phyloP scores from a whole-genome alignment of 2,888 invertebrate species.

The Gari tellinella region DNA sequence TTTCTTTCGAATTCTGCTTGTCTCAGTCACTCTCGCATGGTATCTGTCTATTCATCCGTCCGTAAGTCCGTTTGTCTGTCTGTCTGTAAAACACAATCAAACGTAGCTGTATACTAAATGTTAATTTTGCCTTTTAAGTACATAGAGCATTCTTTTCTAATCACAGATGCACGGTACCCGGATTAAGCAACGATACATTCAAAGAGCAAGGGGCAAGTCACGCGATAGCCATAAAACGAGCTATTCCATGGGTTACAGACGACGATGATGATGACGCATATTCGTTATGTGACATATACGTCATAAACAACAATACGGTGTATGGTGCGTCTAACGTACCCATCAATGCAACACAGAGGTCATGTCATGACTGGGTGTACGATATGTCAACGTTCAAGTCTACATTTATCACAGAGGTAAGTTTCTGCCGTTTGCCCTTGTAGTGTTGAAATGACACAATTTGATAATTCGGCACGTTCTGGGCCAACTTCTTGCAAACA shows the following conservation, averaged over 20 bases:
- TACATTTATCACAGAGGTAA: slow-evolving; percentile 63
- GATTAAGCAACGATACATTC: slow-evolving; percentile 56
- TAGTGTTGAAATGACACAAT: too few relatives aligned
- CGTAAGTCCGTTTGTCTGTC: too few relatives aligned
- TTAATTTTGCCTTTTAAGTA: too few relatives aligned
- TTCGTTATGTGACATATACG: slow-evolving; percentile 32
- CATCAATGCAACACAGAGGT: slow-evolving; percentile 19
- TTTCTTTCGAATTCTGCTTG: too few relatives aligned
- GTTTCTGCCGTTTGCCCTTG: too few relatives aligned
- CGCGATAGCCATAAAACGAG: slow-evolving; percentile 38
- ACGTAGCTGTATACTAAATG: too few relatives aligned
- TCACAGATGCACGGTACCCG: slow-evolving; percentile 53
- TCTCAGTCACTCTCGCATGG: too few relatives aligned
- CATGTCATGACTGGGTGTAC: slow-evolving; percentile 63
- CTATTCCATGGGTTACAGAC: slow-evolving; percentile 54
- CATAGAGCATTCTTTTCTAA: too few relatives aligned
- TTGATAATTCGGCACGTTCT: too few relatives aligned
- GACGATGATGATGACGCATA: slow-evolving; percentile 36
- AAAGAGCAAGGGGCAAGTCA: slow-evolving; percentile 48
- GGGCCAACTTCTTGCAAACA: too few relatives aligned
- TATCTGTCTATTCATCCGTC: too few relatives aligned
- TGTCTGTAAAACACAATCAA: too few relatives aligned
- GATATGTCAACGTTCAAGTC: slow-evolving; percentile 58
- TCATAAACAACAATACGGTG: slow-evolving; percentile 34
- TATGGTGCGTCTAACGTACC: slow-evolving; percentile 22